phyloP scores from a whole-genome alignment of 64 coral and sea anemone species.

The Montipora sp. region DNA sequence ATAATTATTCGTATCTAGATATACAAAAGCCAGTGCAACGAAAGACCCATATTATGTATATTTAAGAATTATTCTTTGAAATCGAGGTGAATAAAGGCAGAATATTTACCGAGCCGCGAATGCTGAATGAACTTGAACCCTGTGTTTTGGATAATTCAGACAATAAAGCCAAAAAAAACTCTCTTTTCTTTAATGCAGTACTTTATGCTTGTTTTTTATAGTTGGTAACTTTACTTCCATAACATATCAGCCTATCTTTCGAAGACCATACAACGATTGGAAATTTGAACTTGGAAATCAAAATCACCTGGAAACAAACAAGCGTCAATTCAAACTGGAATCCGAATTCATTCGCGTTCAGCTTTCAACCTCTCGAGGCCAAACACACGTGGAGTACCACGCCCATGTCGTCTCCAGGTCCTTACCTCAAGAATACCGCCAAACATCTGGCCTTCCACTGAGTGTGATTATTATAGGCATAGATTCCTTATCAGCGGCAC shows the following conservation, averaged over 20 bases:
- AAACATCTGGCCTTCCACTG: constrained; percentile 59
- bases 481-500: constrained; percentile 79
- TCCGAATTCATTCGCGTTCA: constrained; percentile 63
- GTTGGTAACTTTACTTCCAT: constrained; percentile 1
- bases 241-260: constrained; percentile 40
- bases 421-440: background rate
- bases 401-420: constrained; percentile 41
- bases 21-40: no score
- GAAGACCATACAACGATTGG: constrained; percentile 47
- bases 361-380: constrained; percentile 17
- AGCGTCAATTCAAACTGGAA: constrained; percentile 5
- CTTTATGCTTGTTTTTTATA: background rate
- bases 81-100: no score
- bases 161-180: no score
- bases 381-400: constrained; percentile 48
- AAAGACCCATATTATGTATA: no score
- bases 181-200: background rate
- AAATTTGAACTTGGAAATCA: background rate
- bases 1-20: no score
- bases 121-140: no score
- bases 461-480: constrained; percentile 84
- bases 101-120: no score
- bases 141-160: no score
- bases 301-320: background rate
- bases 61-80: no score